phyloP scores from a whole-genome alignment of 2,888 invertebrate genomes.

The Xestia ashworthii region DNA sequence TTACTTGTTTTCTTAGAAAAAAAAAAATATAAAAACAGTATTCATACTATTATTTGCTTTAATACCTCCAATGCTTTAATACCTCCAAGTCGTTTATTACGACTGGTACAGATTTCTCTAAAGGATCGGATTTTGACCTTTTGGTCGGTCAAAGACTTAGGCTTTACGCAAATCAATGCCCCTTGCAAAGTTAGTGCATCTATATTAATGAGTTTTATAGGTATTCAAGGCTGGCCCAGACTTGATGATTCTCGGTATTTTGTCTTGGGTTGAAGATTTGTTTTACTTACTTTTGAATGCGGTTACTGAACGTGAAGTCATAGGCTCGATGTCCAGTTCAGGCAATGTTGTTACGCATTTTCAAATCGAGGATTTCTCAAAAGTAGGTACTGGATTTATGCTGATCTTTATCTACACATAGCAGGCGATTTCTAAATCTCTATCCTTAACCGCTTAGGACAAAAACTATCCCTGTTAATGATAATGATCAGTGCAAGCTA shows the following conservation, averaged over 20 bases:
- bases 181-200: constrained; percentile 31
- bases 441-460: background rate
- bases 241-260: constrained; percentile 32
- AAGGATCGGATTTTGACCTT: constrained; percentile 55
- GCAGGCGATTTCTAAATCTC: background rate
- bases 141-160: constrained; percentile 50
- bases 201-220: constrained; percentile 49
- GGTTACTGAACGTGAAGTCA: background rate
- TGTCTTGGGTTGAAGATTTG: background rate
- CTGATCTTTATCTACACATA: background rate
- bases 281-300: constrained; percentile 16
- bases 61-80: too few species aligned
- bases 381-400: background rate
- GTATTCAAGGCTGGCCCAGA: constrained; percentile 17
- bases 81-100: constrained; percentile 8
- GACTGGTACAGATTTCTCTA: constrained; percentile 25
- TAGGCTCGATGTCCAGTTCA: background rate
- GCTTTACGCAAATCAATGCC: constrained; percentile 46
- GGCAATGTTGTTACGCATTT: background rate
- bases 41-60: too few species aligned
- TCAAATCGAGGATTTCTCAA: background rate
- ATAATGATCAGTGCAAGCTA: background rate
- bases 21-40: background rate
- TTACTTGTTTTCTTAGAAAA: background rate
- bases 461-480: background rate